Evolutionary conservation across 2,888 invertebrate genomes (phyloP), one percentile per base, ranked within the genome.

Genomic region (Melieria omissa): DNA sequence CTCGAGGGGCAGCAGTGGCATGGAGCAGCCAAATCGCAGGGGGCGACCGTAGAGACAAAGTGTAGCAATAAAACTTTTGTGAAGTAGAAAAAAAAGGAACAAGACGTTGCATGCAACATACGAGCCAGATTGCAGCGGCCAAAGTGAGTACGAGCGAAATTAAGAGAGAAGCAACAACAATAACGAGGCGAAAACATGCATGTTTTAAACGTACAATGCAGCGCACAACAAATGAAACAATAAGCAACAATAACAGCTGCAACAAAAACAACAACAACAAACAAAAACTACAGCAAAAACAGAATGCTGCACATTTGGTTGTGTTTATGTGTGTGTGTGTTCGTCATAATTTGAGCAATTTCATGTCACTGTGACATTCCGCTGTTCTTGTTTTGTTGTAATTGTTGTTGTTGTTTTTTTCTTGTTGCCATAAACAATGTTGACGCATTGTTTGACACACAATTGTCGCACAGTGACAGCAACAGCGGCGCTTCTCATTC

Each of bases 331-430:
- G n/a, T 71, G n/a, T 49, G 7, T 54, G 12, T 52, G 42, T 67
- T 76, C 80, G 77, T 78, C 79, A 81, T 79, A 81, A 80, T 81
- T 81, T 81, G 78, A 79, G 78, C 80, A 80, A 81, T 79, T 78
- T 79, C 78, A 80, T 80, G 81, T 81, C 80, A 79, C 65, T 73
- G 75, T 76, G 77, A 78, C 76, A 77, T 76, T 72, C 74, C 73
- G 69, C 70, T 73, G 70, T 57, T 55, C 45, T 57, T 65, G 68
- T 61, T 1, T 64, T 58, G 58, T 52, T 54, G 41, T 47, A 66
- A 44, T 65, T 65, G n/a, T 71, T 71, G 12, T 66, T 54, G 12
- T 69, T 60, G 68, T 69, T 42, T 52, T 69, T 42, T 69, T 69
- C 42, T n/a, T 49, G 29, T 65, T 72, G 74, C 71, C 67, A 76